Base-by-base conservation (phyloP, 2,797 vertebrate genomes). In the Pagetopsis macropterus region DNA sequence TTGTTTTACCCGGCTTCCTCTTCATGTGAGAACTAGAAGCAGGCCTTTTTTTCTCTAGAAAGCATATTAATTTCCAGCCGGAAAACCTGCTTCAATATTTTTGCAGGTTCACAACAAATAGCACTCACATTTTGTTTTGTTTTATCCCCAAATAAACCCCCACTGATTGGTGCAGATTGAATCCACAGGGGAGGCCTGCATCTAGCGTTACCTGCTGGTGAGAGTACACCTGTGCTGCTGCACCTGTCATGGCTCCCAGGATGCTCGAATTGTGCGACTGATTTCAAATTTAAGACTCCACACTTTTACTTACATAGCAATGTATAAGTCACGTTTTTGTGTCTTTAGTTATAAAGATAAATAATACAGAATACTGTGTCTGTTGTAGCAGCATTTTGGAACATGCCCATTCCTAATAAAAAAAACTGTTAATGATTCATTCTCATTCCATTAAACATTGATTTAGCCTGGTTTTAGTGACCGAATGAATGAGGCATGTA, bases 161-260 rank as follows among this genome's bases (percentile, higher is more conserved):
- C 3, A 3, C 33, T 16, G 17, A 72, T 50, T 33, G 9, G 31
- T 40, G 9, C 70, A 57, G 6, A 10, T 16, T 37, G 50, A 70
- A 33, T 11, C 21, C 11, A 40, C 19, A 4, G 10, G 61, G 52
- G 23, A 46, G 67, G 21, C 41, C 52, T 59, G 54, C 8, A 58
- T 5, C 8, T 1, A 50, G 17, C 50, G 33, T 33, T 71, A 60
- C 57, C 68, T 60, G 66, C 60, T 3, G 49, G 17, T 27, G 46
- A 49, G 65, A 8, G 52, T 52, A 31, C 85, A 89, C 89, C 87
- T 92, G 89, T 67, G 70, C 76, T 19, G 50, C 3, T 86, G 78
- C 90, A 92, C 88, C 90, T 92, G 91, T 62, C 43, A 5, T 8
- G 49, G 40, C 45, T 65, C 40, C n/a, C 71, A 43, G 37, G 15